phyloP scores from a whole-genome alignment of 2,797 vertebrate genomes.

The Rhinichthys osculus region DNA sequence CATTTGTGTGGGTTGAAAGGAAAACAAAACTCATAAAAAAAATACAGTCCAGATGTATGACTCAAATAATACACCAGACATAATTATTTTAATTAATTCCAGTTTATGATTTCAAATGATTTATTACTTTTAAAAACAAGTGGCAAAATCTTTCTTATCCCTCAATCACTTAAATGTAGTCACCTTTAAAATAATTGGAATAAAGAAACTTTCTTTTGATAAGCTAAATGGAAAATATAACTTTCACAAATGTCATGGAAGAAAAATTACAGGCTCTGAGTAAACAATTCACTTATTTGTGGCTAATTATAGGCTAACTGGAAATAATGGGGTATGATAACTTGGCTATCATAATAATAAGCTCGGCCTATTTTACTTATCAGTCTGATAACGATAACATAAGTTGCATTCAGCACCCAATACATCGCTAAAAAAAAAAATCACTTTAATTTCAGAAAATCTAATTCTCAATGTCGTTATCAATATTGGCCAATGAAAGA shows the following conservation, averaged over 20 bases:
- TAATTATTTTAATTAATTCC: background rate
- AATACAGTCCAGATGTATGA: background rate
- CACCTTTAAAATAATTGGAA: too few relatives aligned
- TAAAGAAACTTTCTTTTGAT: background rate
- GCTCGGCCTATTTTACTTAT: background rate
- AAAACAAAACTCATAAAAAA: constrained; percentile 6
- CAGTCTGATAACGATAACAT: background rate
- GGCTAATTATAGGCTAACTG: background rate
- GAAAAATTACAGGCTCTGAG: background rate
- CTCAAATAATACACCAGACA: background rate
- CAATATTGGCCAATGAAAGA: background rate
- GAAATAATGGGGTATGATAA: background rate
- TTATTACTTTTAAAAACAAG: background rate
- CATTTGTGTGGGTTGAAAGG: background rate
- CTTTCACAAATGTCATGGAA: background rate
- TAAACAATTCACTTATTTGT: background rate
- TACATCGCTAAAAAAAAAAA: background rate
- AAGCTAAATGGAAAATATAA: background rate
- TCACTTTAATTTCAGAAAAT: background rate
- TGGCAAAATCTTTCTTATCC: background rate
- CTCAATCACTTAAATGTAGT: background rate
- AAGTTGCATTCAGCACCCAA: background rate
- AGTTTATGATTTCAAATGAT: background rate
- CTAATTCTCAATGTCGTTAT: background rate
- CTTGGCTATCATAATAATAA: background rate